Percentiles rank a stretch among this genome's conserved stretches.
These are phyloP conservation scores for western clawed frog (Xenopus tropicalis) DNA, from an alignment of 2,113 vertebrate genomes.

Conservation along the genomic window DNA sequence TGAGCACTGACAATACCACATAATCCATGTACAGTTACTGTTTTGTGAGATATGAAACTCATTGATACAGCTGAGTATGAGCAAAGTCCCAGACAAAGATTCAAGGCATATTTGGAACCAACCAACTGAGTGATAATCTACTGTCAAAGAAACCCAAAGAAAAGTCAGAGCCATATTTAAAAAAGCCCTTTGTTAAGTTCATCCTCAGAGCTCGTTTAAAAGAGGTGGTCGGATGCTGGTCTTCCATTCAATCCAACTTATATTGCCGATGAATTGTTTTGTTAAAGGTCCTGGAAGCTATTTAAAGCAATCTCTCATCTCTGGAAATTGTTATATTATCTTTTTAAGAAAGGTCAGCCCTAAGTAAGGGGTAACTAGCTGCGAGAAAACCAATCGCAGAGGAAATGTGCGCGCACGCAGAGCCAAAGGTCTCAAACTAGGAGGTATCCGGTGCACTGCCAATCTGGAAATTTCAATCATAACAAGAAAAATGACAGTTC, in stretches of 20 bases:
- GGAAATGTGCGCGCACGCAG: conserved; percentile 14
- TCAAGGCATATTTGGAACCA: conserved; percentile 20
- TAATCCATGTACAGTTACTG: conserved; percentile 34
- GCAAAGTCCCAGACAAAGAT: conserved; percentile 22
- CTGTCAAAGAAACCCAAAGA: conserved; percentile 15
- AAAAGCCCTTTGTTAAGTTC: conserved; percentile 22
- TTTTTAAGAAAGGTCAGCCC: conserved; percentile 27
- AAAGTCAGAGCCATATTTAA: conserved; percentile 23
- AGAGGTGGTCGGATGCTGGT: conserved; percentile 10
- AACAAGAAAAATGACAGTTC: conserved; percentile 5
- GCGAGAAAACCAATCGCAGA: conserved; percentile 10
- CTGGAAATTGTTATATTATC: conserved; percentile 41
- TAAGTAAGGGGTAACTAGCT: conserved; percentile 21
- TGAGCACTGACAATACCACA: conserved; percentile 21
- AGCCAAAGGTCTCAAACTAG: conserved; percentile 11
- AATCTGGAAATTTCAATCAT: conserved; percentile 6
- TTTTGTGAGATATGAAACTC: conserved; percentile 38
- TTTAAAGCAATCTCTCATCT: conserved; percentile 37
- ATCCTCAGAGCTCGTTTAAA: conserved; percentile 6
- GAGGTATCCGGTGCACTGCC: not conserved
- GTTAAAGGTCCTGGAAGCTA: conserved; percentile 19
- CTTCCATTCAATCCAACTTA: conserved; percentile 24
- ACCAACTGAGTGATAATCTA: conserved; percentile 29
- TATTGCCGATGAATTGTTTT: conserved; percentile 33
- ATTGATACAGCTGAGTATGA: conserved; percentile 20